Evolutionary conservation across 1,140 invertebrate genomes (phyloP), one percentile per base, ranked within the genome.

Genomic region (Pararge aegeria): DNA sequence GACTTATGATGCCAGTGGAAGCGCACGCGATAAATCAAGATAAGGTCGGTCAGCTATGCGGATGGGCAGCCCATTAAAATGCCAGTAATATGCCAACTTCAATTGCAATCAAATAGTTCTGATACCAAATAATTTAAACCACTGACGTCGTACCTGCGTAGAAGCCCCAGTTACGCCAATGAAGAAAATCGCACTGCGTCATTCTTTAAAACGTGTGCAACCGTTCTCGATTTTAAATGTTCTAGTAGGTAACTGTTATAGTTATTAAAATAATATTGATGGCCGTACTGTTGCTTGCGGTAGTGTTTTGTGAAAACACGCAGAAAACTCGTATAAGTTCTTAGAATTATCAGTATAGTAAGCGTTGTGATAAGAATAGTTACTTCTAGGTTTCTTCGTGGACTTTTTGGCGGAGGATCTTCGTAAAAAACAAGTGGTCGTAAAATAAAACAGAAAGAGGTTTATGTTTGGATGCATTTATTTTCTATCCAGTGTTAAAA

Each of bases 51-150:
- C 65, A 78, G 81, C 75, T 80, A 85, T 87, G 84, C 80, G 80
- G 77, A 86, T 83, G 80, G 66, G 49, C 53, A 48, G 64, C 72
- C 74, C 72, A 83, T 84, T 80, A 79, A 88, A 81, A 87, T 87
- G 62, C 80, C 81, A 75, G 73, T 78, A 72, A 75, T 78, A 67
- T 80, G 73, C 80, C 82, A 85, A 78, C 63, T 80, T 70, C 66
- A 65, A 76, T 79, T 82, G 68, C 73, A 77, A 75, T 75, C 64
- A 64, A 56, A 61, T 72, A 70, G 72, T 73, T 77, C 68, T 60
- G 66, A 75, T 66, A 62, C 70, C 72, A 66, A 70, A 72, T 66
- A 74, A 71, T 69, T 67, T 70, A n/a, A n/a, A 65, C 62, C 16
- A 66, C 61, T 75, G 79, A 76, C 66, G 66, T 75, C 62, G 61